Evolutionary conservation across 1,140 invertebrate genomes (phyloP), one percentile per base, ranked within the genome.

Genomic region (Stegodyphus dumicola): DNA sequence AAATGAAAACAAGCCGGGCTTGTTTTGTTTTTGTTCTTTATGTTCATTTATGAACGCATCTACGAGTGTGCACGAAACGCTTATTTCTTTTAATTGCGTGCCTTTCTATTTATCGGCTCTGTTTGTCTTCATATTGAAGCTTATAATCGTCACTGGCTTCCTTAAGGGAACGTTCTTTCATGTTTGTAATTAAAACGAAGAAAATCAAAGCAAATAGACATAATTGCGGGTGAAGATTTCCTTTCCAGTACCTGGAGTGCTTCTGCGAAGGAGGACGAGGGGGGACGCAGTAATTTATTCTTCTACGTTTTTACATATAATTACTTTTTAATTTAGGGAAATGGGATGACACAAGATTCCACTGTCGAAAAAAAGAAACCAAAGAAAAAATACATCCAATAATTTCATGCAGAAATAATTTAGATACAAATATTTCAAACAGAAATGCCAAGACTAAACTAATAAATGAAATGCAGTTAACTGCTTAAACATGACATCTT

Each of bases 201-300:
- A 85, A 85, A 33, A 85, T 85, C 81, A 85, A 77, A 85, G 81
- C 49, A 85, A 85, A 85, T 85, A 85, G 81, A 85, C 74, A 85
- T 85, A 85, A 85, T 85, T 85, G 81, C 74, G 74, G 81, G 60
- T 69, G 81, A 85, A 85, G 73, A 76, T 85, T 81, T 85, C 80
- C 70, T 83, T 65, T 48, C 60, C 73, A 54, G 54, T 75, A 75
- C 60, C 71, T 66, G 56, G 54, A 66, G 71, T 85, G 60, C 53
- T 69, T n/a, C 18, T 18, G 52, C 33, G 52, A 71, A 18, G 11
- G n/a, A 60, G 9, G 53, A 65, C 17, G 33, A 74, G 54, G 56
- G 15, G 17, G 52, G 51, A 56, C 74, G 15, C 56, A 76, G 73
- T 7, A 13, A 11, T 51, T 85, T 76, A 64, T 76, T 85, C 74